These are phyloP conservation scores for Coregonus clupeaformis DNA, from an alignment of 2,113 vertebrate genomes.

Conservation along the genomic window DNA sequence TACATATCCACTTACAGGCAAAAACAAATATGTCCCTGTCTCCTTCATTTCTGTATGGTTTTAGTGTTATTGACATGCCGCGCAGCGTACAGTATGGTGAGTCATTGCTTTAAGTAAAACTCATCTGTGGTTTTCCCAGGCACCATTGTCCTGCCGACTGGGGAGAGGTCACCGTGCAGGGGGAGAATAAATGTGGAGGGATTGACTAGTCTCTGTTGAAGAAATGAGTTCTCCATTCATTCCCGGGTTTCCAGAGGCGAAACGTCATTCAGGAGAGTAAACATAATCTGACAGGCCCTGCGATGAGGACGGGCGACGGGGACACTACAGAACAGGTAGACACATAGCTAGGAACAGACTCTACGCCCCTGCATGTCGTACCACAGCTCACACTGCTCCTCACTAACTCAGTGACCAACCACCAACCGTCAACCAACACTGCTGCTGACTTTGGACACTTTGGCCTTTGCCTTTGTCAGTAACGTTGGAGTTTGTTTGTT, in stretches of 20 bases:
- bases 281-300: constrained; percentile 61
- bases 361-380: too few species aligned
- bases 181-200: constrained; percentile 68
- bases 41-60: constrained; percentile 47
- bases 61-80: constrained; percentile 48
- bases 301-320: constrained; percentile 24
- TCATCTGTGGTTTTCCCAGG: constrained; percentile 61
- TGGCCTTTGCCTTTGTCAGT: background rate
- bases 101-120: constrained; percentile 63
- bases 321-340: constrained; percentile 51
- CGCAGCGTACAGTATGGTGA: constrained; percentile 4
- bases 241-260: constrained; percentile 63
- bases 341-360: background rate
- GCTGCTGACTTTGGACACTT: background rate
- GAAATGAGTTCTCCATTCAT: constrained; percentile 64
- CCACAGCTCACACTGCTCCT: background rate
- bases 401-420: background rate
- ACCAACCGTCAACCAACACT: background rate
- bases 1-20: background rate
- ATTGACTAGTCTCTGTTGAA: constrained; percentile 72
- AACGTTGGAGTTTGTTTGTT: background rate
- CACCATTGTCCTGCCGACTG: constrained; percentile 60
- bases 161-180: constrained; percentile 65
- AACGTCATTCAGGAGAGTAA: constrained; percentile 73
- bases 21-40: constrained; percentile 2